A percentile compares a stretch with the other conserved stretches of the same genome.
phyloP scores from a whole-genome alignment of 2,888 invertebrate species.

The Rhagonycha lutea region DNA sequence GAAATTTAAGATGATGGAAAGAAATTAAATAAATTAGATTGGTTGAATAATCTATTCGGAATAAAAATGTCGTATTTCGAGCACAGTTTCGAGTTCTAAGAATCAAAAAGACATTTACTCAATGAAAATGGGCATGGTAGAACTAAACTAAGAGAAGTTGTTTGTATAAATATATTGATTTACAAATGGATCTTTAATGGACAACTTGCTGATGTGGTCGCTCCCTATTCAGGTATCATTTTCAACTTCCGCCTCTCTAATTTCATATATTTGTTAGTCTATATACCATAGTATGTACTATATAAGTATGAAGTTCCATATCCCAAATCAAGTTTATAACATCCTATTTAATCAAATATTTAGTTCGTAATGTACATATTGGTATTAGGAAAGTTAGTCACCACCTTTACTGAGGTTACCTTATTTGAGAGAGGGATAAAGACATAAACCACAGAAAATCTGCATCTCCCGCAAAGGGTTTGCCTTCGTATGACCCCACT shows the following conservation, averaged over 20 bases:
- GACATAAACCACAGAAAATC: constrained; percentile 34
- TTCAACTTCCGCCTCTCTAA: neutral
- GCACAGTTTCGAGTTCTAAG: neutral
- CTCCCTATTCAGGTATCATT: constrained; percentile 20
- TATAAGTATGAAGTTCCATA: neutral
- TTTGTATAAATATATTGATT: constrained; percentile 28
- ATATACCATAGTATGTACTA: neutral
- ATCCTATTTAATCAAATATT: constrained; percentile 24
- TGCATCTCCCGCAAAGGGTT: constrained; percentile 35
- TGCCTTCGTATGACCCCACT: constrained; percentile 31
- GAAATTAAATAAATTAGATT: neutral
- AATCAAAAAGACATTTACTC: constrained; percentile 19
- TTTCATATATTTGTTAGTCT: neutral
- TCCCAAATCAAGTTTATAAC: neutral
- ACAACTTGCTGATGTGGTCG: constrained; percentile 24
- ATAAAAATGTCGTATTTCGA: neutral
- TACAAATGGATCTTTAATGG: constrained; percentile 30
- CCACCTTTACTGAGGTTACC: constrained; percentile 30
- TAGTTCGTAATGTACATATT: constrained; percentile 24
- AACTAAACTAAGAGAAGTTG: constrained; percentile 13
- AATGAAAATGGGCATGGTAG: constrained; percentile 13
- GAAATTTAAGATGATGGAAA: neutral
- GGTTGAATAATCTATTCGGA: neutral
- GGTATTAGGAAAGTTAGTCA: constrained; percentile 23
- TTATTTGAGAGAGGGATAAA: constrained; percentile 35